A percentile compares a stretch with the other conserved stretches of the same genome.
phyloP scores from a whole-genome alignment of 2,113 vertebrate genomes.

The Catharus fuscescens region DNA sequence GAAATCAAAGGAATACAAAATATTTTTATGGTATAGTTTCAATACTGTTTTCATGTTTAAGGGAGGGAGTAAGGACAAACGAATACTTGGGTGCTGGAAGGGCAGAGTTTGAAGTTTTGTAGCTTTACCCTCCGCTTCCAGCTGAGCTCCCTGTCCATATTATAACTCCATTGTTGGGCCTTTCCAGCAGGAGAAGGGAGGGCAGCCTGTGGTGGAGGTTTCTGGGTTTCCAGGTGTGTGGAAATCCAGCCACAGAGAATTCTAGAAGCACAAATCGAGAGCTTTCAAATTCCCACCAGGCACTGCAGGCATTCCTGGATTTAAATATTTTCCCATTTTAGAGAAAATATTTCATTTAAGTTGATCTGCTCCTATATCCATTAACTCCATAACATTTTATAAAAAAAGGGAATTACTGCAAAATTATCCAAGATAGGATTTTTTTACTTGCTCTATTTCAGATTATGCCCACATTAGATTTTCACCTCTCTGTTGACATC shows the following conservation, averaged over 20 bases:
- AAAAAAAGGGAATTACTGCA: not conserved
- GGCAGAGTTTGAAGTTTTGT: not conserved
- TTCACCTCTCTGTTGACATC: not conserved
- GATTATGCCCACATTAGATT: not conserved
- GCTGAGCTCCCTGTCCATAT: not conserved
- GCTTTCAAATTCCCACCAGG: not conserved
- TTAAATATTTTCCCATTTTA: not conserved
- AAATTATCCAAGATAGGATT: not conserved
- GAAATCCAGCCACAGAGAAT: not conserved
- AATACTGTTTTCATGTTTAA: not conserved
- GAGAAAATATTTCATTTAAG: not conserved
- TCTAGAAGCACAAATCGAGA: not conserved
- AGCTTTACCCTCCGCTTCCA: not conserved
- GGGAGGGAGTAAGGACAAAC: not conserved
- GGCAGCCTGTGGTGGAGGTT: not conserved
- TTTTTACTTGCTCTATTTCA: not conserved
- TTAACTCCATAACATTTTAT: not conserved
- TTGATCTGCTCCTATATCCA: not conserved
- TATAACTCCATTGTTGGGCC: not conserved
- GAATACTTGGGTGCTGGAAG: not conserved
- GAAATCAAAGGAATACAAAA: not conserved
- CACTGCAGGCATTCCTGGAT: not conserved
- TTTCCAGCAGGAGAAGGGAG: not conserved
- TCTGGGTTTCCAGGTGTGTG: not conserved
- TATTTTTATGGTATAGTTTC: not conserved